Base-by-base conservation (phyloP, 2,888 invertebrate genomes). In the Slavum lentiscoides region DNA sequence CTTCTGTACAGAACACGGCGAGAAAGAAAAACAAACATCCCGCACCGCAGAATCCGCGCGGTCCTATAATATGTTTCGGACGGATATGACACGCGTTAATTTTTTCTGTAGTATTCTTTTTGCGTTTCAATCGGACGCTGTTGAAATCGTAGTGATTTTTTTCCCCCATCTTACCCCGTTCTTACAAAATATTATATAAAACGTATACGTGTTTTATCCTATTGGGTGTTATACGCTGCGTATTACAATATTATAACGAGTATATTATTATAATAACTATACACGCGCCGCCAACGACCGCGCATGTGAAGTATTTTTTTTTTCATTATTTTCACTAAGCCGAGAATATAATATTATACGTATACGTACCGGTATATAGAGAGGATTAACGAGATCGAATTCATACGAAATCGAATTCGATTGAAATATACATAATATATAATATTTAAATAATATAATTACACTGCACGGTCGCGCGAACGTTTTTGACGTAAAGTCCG, bases 341-440 rank as follows among this genome's bases (percentile, higher is more conserved):
- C 9, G 30, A 13, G 61, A 73, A 62, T 62, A 61, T 62, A 49
- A 73, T 62, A 61, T 62, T 19, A 73, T 19, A 73, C 61, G 19
- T 61, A 43, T 19, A 8, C 1, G 11, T 23, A 73, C 19, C 43
- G 23, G 19, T 73, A 61, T 11, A 11, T 30, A 49, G 49, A 30
- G 23, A 55, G 53, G 64, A 74, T 64, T 74, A 74, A 64, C 37
- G 37, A 53, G 64, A 74, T 64, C 37, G 11, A 64, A 53, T 64
- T 53, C 13, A 43, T 23, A 23, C n/a, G 15, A 49, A 30, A 39
- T 72, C 39, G 17, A 21, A 59, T 13, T 59, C 21, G 4, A 15
- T 72, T 1, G 9, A 21, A 59, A 72, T 59, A 39, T 59, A n/a
- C n/a, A n/a, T 30, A 49, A 49, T 15, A 15, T 15, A 15, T 15